A percentile compares a stretch with the other conserved stretches of the same genome.
Conservation (phyloP, 2,113 vertebrate genomes). For the Festucalex cinctus region DNA sequence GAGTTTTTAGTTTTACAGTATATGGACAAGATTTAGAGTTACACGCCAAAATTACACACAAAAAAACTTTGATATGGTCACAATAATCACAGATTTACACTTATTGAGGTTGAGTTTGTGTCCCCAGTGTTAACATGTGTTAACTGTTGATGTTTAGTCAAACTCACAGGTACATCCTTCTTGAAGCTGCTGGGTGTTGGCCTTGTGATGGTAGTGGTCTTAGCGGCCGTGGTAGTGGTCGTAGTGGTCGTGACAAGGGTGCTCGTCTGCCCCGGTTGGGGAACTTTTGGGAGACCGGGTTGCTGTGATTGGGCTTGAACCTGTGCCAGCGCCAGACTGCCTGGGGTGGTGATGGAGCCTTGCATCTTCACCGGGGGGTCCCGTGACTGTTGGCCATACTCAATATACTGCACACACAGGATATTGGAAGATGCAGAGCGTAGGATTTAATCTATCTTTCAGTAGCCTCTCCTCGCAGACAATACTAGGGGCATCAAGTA, state of each 20-base stretch:
- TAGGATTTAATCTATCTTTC: constrained; percentile 58
- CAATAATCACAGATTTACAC: too few relatives aligned
- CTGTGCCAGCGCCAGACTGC: constrained; percentile 94
- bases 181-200: constrained; percentile 94
- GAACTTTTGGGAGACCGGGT: constrained; percentile 83
- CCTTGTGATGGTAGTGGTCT: constrained; percentile 93
- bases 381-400: constrained; percentile 98
- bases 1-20: too few relatives aligned
- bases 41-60: too few relatives aligned
- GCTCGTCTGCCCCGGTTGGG: constrained; percentile 87
- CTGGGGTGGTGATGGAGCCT: constrained; percentile 95
- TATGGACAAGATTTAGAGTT: too few relatives aligned
- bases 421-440: constrained; percentile 61
- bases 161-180: constrained; percentile 95
- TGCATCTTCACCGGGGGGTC: constrained; percentile 99
- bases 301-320: constrained; percentile 87
- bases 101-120: too few relatives aligned
- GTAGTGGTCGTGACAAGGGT: constrained; percentile 90
- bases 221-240: constrained; percentile 88
- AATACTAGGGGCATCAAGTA: not conserved
- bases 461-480: not conserved
- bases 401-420: constrained; percentile 88
- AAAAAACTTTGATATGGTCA: too few relatives aligned
- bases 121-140: too few relatives aligned
- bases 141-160: not conserved